phyloP scores from a whole-genome alignment of 2,797 vertebrate genomes.

The Sebastes glaucus region DNA sequence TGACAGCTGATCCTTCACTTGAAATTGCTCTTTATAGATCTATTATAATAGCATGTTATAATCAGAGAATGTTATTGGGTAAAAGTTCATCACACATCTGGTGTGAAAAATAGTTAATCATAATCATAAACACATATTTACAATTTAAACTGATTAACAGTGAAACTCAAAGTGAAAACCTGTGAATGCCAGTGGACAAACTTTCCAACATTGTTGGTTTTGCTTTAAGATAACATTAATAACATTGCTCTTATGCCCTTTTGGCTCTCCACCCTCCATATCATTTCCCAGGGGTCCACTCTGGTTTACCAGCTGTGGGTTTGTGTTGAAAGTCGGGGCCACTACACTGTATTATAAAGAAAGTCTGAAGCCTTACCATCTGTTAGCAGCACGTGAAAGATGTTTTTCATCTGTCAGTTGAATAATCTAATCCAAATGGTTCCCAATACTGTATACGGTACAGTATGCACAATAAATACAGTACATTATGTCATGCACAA shows the following conservation, averaged over 20 bases:
- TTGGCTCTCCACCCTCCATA: neutral
- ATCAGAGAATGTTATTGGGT: neutral
- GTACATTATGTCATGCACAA: neutral
- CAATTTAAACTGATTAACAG: neutral
- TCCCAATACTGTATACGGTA: neutral
- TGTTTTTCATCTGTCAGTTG: neutral
- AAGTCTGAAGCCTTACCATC: neutral
- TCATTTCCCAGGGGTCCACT: constrained; percentile 1
- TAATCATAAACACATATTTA: neutral
- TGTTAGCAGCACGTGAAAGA: neutral
- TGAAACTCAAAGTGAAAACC: neutral
- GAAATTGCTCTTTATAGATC: neutral
- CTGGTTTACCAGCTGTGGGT: constrained; percentile 29
- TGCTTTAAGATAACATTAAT: neutral
- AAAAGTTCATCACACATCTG: neutral
- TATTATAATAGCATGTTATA: neutral
- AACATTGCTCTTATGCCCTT: neutral
- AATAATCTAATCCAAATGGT: neutral
- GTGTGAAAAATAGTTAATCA: neutral
- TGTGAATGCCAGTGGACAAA: neutral
- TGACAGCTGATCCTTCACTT: neutral
- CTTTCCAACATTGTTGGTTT: neutral
- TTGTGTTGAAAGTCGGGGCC: constrained; percentile 19
- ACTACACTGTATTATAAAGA: neutral
- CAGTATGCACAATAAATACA: accelerated